Conservation (phyloP, 2,113 vertebrate genomes). For the Orthochromis malagaraziensis region DNA sequence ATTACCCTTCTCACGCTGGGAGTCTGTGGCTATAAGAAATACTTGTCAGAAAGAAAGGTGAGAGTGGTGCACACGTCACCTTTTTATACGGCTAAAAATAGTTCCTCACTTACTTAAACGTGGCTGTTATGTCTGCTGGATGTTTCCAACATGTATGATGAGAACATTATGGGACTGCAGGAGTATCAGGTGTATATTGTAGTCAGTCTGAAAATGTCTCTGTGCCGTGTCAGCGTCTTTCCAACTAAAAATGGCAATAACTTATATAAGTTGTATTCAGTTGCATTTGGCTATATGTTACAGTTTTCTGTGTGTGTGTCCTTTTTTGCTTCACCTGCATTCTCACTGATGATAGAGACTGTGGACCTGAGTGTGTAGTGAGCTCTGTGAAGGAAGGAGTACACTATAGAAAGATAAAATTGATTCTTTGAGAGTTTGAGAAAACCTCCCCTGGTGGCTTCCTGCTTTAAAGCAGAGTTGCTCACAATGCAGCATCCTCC, state of each 20-base stretch:
- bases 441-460: conserved; percentile 30
- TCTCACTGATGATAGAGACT: background rate
- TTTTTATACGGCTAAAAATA: background rate
- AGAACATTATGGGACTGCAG: background rate
- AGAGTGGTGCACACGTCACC: background rate
- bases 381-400: background rate
- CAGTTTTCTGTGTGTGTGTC: background rate
- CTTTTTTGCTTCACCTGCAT: background rate
- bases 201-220: background rate
- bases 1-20: conserved; percentile 93
- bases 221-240: background rate
- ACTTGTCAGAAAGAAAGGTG: conserved; percentile 93
- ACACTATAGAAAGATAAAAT: background rate
- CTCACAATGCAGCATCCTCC: conserved; percentile 45
- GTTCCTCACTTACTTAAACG: background rate
- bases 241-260: background rate
- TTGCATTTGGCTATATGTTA: background rate
- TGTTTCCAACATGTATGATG: background rate
- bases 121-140: background rate
- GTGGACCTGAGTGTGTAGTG: background rate
- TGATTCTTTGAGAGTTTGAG: conserved; percentile 32
- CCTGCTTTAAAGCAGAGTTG: conserved; percentile 24
- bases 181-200: background rate
- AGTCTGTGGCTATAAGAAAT: conserved; percentile 84
- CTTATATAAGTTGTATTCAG: background rate